Evolutionary conservation across 2,113 vertebrate genomes (phyloP).

Genomic region (Caretta caretta): DNA sequence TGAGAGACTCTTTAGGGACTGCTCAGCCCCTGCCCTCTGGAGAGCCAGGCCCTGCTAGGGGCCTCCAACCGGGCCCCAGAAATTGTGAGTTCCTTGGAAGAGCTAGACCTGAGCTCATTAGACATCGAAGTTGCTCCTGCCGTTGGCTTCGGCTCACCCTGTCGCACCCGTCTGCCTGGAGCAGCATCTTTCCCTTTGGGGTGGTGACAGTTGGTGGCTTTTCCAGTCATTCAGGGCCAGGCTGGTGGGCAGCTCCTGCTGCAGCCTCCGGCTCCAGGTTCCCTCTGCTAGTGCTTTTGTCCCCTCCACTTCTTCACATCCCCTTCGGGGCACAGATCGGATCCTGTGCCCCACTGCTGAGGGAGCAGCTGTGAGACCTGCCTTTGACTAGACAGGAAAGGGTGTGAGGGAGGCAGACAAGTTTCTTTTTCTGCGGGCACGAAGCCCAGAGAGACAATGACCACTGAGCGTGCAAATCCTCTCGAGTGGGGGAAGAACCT

Average conservation of each 20-base stretch:
- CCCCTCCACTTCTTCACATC: not conserved
- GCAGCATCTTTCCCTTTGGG: not conserved
- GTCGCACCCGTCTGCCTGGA: not conserved
- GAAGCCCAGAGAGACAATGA: not conserved
- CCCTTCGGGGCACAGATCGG: no score
- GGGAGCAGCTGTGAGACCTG: no score
- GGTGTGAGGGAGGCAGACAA: not conserved
- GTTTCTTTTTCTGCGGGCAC: no score
- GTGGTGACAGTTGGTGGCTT: not conserved
- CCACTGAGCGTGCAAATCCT: not conserved
- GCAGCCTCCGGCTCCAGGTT: no score
- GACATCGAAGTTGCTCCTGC: not conserved
- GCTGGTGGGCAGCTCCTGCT: not conserved
- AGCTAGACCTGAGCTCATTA: not conserved
- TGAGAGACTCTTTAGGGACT: no score
- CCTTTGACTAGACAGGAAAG: not conserved
- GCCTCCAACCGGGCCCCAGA: no score
- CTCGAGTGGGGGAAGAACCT: not conserved
- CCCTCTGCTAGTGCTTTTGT: not conserved
- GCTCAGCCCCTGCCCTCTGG: no score
- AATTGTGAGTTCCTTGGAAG: not conserved
- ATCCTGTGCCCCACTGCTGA: not conserved
- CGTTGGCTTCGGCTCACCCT: not conserved
- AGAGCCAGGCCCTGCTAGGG: no score
- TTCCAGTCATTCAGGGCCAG: not conserved